Conservation (phyloP, 2,888 invertebrate genomes). For the Nemapogon koenigi region DNA sequence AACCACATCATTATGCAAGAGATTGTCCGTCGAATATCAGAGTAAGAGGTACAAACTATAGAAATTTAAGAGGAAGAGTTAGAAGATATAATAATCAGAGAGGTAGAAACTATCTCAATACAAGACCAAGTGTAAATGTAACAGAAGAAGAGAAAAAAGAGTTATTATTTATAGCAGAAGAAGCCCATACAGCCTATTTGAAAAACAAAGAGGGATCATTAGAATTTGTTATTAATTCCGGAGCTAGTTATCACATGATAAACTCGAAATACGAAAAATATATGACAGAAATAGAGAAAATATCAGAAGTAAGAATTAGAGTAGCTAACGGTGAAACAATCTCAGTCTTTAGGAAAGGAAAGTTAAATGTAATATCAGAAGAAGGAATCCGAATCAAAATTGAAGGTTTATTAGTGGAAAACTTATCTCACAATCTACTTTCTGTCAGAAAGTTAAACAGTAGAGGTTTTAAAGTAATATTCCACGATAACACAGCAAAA, state of each 20-base stretch:
- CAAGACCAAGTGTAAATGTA: not conserved
- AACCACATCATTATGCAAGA: too few relatives aligned
- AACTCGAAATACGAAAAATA: not conserved
- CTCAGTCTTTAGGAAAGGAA: not conserved
- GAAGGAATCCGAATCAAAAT: not conserved
- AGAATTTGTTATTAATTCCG: not conserved
- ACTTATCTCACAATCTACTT: not conserved
- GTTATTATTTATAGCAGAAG: too few relatives aligned
- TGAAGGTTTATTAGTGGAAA: not conserved
- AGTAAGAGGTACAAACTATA: too few relatives aligned
- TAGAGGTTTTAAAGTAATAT: not conserved
- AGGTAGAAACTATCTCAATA: too few relatives aligned
- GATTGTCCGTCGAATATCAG: too few relatives aligned
- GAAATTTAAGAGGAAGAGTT: too few relatives aligned
- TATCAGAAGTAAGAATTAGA: not conserved
- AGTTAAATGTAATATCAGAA: not conserved
- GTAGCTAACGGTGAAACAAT: not conserved
- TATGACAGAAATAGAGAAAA: not conserved
- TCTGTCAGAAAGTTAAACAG: not conserved
- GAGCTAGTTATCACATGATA: not conserved
- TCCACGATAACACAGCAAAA: not conserved
- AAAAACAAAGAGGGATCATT: not conserved
- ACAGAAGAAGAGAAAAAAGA: not conserved
- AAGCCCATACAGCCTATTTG: too few relatives aligned
- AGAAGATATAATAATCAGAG: too few relatives aligned